Percentiles rank a stretch among this genome's conserved stretches.
These are phyloP conservation scores for Rhagophthalmus giganteus DNA, from an alignment of 2,888 invertebrate genomes.

Conservation along the genomic window DNA sequence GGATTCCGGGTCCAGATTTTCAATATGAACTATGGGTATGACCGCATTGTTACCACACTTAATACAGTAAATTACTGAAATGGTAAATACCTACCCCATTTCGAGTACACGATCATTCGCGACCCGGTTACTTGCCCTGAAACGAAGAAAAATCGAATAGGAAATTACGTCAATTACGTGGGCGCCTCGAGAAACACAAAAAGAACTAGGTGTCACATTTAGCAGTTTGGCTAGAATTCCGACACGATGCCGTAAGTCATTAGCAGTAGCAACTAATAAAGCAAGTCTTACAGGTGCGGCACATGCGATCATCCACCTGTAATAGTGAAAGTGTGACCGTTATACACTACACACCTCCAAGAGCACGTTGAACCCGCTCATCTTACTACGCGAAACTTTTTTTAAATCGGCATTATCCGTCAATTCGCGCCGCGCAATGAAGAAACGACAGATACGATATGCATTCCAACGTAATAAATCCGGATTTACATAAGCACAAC, in stretches of 20 bases:
- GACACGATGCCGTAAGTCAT: conserved; percentile 21
- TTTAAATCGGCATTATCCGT: conserved; percentile 6
- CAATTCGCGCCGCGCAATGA: background rate
- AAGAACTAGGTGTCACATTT: conserved; percentile 10
- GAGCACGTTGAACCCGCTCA: conserved; percentile 35
- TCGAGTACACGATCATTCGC: no score
- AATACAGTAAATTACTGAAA: background rate
- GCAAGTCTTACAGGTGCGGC: conserved; percentile 30
- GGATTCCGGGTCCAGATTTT: conserved; percentile 32
- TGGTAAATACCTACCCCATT: background rate
- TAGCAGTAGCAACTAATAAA: conserved; percentile 26
- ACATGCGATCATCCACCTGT: conserved; percentile 38
- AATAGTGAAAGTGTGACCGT: conserved; percentile 40
- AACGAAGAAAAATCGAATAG: background rate
- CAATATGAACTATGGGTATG: conserved; percentile 25
- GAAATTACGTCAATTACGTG: background rate
- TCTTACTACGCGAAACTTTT: conserved; percentile 25
- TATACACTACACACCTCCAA: conserved; percentile 37
- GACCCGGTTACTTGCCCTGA: no score
- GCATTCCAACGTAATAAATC: background rate
- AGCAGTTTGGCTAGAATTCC: conserved; percentile 18
- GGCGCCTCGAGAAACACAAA: background rate
- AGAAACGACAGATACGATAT: background rate
- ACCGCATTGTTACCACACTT: conserved; percentile 18
- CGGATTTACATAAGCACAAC: background rate